phyloP scores from a whole-genome alignment of 2,888 invertebrate species.

The Xiphydria camelus region DNA sequence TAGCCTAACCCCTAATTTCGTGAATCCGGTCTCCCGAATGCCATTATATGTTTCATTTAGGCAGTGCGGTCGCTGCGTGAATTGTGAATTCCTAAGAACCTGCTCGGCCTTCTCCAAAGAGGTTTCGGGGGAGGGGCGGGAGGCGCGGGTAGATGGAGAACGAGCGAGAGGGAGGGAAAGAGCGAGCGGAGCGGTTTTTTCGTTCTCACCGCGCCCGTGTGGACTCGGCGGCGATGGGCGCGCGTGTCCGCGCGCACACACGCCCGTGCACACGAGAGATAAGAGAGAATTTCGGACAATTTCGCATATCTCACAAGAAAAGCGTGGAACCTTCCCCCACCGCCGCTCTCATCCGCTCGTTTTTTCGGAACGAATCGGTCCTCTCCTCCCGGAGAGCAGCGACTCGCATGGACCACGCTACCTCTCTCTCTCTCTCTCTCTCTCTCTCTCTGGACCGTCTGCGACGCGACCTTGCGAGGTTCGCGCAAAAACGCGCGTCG shows the following conservation, averaged over 20 bases:
- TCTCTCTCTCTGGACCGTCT: constrained; percentile 2
- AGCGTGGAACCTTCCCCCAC: constrained; percentile 3
- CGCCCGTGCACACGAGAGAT: too few relatives aligned
- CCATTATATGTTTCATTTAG: constrained; percentile 54
- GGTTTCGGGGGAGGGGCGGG: not conserved
- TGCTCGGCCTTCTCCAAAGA: constrained; percentile 22
- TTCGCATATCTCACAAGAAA: too few relatives aligned
- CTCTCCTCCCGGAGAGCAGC: too few relatives aligned
- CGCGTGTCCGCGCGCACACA: too few relatives aligned
- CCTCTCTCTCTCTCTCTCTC: constrained; percentile 11
- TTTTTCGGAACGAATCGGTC: too few relatives aligned
- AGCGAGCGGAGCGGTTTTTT: too few relatives aligned
- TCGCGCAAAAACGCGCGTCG: not conserved
- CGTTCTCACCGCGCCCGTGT: too few relatives aligned
- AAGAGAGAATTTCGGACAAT: too few relatives aligned
- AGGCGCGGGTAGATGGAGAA: constrained; percentile 20
- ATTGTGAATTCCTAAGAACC: constrained; percentile 53
- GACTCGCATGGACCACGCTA: too few relatives aligned
- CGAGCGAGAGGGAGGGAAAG: constrained; percentile 17
- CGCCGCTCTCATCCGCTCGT: constrained; percentile 18
- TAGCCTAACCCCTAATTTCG: constrained; percentile 51
- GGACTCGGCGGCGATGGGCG: too few relatives aligned
- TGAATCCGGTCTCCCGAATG: constrained; percentile 43
- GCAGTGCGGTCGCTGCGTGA: constrained; percentile 49
- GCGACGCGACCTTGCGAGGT: constrained; percentile 1